Base-by-base conservation (phyloP, 2,888 invertebrate species). In the Ormyrus rosae region DNA sequence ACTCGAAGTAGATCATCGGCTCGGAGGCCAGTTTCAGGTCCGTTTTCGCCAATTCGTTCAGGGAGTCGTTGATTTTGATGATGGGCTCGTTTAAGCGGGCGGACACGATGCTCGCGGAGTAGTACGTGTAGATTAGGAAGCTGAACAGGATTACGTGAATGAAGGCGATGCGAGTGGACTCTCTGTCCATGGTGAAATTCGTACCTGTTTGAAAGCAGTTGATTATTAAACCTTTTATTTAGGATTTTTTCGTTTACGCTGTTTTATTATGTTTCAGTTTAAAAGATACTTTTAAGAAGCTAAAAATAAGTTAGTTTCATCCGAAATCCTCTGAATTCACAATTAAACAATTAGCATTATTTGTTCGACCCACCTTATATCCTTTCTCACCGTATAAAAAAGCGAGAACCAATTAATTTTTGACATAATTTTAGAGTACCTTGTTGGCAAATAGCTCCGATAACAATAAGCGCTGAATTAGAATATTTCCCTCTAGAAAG, bases 51-150 rank as follows among this genome's bases (percentile, higher is more conserved):
- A 89, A 84, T 45, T 87, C 85, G 5, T 85, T 85, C 1, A 89
- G 82, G 0, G 88, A 88, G 83, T 89, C 89, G 67, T 89, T 88
- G 83, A 89, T 88, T 84, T 87, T 89, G 2, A 85, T 84, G 0
- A 88, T 82, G 0, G 88, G 88, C 68, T 86, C 84, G 71, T 86
- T 88, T 8, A 90, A 79, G 61, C 88, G 86, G 4, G 86, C 86
- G 1, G 89, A 89, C 2, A 90, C 89, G 6, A 89, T 85, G 74
- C 88, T 88, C 4, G 86, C 89, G 0, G 88, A 86, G 61, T 89
- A 89, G 76, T 89, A 90, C 82, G 89, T 89, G 55, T 87, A 87
- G 46, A 88, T 84, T 45, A 89, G 81, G 68, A 88, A 84, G 51
- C 88, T 86, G 76, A 88, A 88, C 6, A 89, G 13, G 60, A 87